Conservation (phyloP, 2,113 vertebrate genomes). For the Erpornis zantholeuca region DNA sequence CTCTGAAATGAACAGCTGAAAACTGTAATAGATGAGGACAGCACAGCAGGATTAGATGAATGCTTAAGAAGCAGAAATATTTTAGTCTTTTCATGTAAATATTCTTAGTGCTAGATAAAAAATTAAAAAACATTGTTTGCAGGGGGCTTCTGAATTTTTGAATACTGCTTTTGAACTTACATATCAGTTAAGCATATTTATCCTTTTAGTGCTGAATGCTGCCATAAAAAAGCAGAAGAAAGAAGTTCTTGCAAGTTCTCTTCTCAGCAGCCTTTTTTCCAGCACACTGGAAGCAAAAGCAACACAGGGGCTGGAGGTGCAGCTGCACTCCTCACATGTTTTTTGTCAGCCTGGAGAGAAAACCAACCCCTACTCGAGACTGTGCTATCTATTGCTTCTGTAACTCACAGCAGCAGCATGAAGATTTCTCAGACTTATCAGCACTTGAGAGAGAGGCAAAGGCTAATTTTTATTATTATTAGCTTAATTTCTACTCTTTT, state of each 20-base stretch:
- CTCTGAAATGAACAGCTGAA: background rate
- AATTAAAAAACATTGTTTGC: background rate
- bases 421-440: background rate
- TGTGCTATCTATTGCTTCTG: background rate
- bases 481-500: conserved; percentile 16
- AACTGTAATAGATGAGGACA: background rate
- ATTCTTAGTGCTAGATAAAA: background rate
- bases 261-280: background rate
- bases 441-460: background rate
- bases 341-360: background rate
- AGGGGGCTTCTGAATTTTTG: background rate
- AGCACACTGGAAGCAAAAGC: background rate
- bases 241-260: background rate
- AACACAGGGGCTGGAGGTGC: background rate
- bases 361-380: background rate
- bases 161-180: background rate
- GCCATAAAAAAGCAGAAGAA: background rate
- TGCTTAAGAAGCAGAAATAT: background rate
- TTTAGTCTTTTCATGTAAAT: background rate
- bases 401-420: background rate
- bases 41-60: background rate
- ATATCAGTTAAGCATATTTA: background rate
- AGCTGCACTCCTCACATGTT: background rate
- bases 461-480: conserved; percentile 5
- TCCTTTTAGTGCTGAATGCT: background rate